Conservation (phyloP, 1,140 invertebrate species). For the Lamellibrachia luymesi region DNA sequence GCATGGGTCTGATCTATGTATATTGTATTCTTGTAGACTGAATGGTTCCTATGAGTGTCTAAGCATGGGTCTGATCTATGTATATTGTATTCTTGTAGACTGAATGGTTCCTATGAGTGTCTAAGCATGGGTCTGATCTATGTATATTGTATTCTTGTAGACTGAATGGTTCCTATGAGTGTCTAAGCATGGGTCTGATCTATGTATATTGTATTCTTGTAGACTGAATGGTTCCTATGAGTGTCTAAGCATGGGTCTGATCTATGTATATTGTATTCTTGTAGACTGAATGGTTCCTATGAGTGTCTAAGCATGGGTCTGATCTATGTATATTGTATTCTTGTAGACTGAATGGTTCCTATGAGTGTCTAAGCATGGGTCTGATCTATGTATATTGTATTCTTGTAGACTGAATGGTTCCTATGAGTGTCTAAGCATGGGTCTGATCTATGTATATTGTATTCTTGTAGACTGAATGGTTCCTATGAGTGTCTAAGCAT, state of each 20-base stretch:
- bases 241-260: slow-evolving; percentile 60
- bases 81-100: slow-evolving; percentile 34
- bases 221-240: slow-evolving; percentile 55
- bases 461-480: slow-evolving; percentile 36
- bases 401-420: slow-evolving; percentile 37
- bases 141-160: no score
- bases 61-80: slow-evolving; percentile 60
- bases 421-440: slow-evolving; percentile 61
- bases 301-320: slow-evolving; percentile 61
- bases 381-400: neutral
- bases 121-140: slow-evolving; percentile 58
- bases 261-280: slow-evolving; percentile 41
- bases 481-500: slow-evolving; percentile 61
- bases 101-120: slow-evolving; percentile 54
- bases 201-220: neutral
- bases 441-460: slow-evolving; percentile 53
- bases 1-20: slow-evolving; percentile 24
- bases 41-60: slow-evolving; percentile 56
- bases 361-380: slow-evolving; percentile 30
- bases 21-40: slow-evolving; percentile 35
- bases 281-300: slow-evolving; percentile 50
- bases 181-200: no score
- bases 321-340: neutral
- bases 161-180: slow-evolving; percentile 44
- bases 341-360: slow-evolving; percentile 36